Evolutionary conservation across 2,113 vertebrate species (phyloP), one percentile per base, ranked within the genome.

Genomic region (Diadophis punctatus): DNA sequence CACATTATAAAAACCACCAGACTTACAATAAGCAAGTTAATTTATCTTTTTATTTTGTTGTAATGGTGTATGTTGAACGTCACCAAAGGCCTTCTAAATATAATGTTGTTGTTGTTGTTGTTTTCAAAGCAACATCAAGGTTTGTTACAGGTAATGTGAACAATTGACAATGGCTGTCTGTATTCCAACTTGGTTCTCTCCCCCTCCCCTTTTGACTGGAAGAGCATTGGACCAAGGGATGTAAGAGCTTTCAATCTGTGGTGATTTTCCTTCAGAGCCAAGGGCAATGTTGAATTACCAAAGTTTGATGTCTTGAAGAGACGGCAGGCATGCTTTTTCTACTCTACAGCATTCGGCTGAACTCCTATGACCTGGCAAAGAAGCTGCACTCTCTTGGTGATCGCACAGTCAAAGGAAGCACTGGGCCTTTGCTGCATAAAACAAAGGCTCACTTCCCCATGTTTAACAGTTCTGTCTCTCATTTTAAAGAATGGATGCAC

Each of bases 321-420:
- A 95, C 97, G 95, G 90, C 93, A 94, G 95, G 94, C 96, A 51
- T 94, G 95, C 89, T 95, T 93, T 97, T 97, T 96, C 95, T 97
- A 93, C 95, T 94, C 90, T 96, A 96, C 94, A 96, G 88, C 93
- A 95, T 92, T n/a, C 89, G 60, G 55, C 92, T 97, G 96, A 97
- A 97, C 96, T 97, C 95, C 95, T 88, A 89, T 97, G 97, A 97
- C 95, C 97, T 93, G 91, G 90, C 92, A 96, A 92, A 96, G 96
- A 97, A 95, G 92, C 93, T 80, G 93, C 22, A 23, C 87, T 97
- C 91, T 96, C 93, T 93, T 95, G 94, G 93, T 94, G 94, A 96
- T 96, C 95, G 3, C 80, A n/a, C 89, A 93, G 93, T 92, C 94
- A 93, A 96, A 94, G 94, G 93, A 96, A 93, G 92, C 95, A 93